Base-by-base conservation (phyloP, 2,113 vertebrate genomes). In the Cottus gobio region DNA sequence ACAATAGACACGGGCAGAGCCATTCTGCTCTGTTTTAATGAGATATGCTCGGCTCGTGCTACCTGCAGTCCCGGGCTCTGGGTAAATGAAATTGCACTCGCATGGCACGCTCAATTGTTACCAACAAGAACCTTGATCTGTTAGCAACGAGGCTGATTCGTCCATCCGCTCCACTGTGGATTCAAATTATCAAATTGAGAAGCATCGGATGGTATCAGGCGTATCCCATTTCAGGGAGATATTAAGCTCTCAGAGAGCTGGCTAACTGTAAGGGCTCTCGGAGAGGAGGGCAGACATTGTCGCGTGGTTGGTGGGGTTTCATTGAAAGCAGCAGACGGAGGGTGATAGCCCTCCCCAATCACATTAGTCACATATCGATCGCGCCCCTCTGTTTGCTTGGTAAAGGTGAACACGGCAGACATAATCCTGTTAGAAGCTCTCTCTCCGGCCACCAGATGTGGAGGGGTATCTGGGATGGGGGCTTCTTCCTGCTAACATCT, bases 361-460 rank as follows among this genome's bases (percentile, higher is more conserved):
- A 80, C 84, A 93, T 93, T 94, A 94, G 88, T 90, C 82, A 77
- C 86, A 82, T 91, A 94, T 94, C 75, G 91, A 93, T 94, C 90
- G 79, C 30, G 71, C 39, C 75, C 78, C 79, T 88, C 26, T 58
- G 80, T 76, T 76, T 72, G 80, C 81, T 80, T 63, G 66, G 79
- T 84, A 89, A 91, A 93, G 88, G 87, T 90, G 87, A 93, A 80
- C 85, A 70, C 52, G 65, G 62, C 42, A 83, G 67, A 69, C 61
- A 18, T 91, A 90, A 92, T 92, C 85, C 90, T 78, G 83, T 92
- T 92, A 87, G 87, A 78, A 63, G 88, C 76, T 83, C 71, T 65
- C 79, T 77, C 60, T 67, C 78, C 57, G 70, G 80, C 63, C 56
- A 67, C 60, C 65, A 64, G 80, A 89, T 79, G 36, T 37, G 66